phyloP scores from a whole-genome alignment of 2,113 vertebrate genomes.

The Chloropsis hardwickii region DNA sequence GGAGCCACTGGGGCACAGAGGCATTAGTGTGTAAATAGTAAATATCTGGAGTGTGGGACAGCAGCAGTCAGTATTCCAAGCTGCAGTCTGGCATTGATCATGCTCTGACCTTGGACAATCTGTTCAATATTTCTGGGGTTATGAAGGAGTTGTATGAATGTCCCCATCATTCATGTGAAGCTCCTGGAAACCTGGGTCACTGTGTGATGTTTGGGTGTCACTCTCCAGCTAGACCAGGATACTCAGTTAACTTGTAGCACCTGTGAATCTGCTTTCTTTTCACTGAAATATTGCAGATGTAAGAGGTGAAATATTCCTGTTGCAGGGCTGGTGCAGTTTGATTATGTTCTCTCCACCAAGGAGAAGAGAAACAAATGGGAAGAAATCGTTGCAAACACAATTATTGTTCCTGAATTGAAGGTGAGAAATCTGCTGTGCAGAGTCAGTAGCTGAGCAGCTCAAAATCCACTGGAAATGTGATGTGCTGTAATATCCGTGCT shows the following conservation, averaged over 20 bases:
- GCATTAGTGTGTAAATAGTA: not conserved
- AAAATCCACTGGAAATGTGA: not conserved
- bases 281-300: not conserved
- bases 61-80: not conserved
- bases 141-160: not conserved
- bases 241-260: not conserved
- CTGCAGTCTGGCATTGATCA: not conserved
- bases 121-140: not conserved
- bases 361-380: slow-evolving; percentile 88
- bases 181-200: not conserved
- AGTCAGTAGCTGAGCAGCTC: not conserved
- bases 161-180: not conserved
- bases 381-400: slow-evolving; percentile 40
- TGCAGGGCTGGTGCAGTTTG: slow-evolving; percentile 68
- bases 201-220: not conserved
- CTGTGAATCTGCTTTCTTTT: not conserved
- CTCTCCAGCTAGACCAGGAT: not conserved
- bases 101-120: not conserved
- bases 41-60: not conserved
- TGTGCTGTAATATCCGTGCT: not conserved
- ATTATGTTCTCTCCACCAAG: slow-evolving; percentile 76
- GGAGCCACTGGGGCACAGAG: not conserved
- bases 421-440: slow-evolving; percentile 56
- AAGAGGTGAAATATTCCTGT: not conserved
- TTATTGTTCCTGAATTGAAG: slow-evolving; percentile 79